Evolutionary conservation across 64 coral and sea anemone species (phyloP).

Genomic region (Anthopleura sola): DNA sequence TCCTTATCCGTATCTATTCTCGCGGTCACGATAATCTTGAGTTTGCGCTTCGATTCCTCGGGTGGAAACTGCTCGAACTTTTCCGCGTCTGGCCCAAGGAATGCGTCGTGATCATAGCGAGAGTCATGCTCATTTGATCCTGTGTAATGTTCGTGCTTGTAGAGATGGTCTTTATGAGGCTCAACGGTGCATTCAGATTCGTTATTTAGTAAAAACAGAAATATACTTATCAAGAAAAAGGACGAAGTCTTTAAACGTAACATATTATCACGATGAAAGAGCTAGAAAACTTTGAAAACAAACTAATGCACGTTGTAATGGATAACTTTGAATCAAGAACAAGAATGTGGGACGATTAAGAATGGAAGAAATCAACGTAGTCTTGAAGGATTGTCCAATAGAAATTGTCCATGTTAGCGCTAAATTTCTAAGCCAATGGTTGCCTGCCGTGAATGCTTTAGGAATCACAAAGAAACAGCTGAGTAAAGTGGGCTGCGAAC

Average conservation of each 20-base stretch:
- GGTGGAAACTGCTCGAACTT: slow-evolving; percentile 81
- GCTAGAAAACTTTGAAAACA: background rate
- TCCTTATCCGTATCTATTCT: slow-evolving; percentile 85
- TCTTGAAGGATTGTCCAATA: background rate
- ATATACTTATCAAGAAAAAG: background rate
- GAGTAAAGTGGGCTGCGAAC: background rate
- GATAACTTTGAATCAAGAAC: background rate
- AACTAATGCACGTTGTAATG: background rate
- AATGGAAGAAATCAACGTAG: background rate
- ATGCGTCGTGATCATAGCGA: slow-evolving; percentile 89
- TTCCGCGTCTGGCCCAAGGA: slow-evolving; percentile 85
- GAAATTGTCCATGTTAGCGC: background rate
- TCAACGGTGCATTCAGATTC: slow-evolving; percentile 29
- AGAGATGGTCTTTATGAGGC: slow-evolving; percentile 78
- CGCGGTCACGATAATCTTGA: slow-evolving; percentile 67
- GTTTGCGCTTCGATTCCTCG: slow-evolving; percentile 80
- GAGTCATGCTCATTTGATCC: slow-evolving; percentile 65
- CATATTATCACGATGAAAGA: background rate
- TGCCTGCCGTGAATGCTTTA: background rate
- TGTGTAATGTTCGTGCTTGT: slow-evolving; percentile 76
- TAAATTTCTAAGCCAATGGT: background rate
- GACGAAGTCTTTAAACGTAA: background rate
- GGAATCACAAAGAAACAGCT: background rate
- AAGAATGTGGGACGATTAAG: background rate
- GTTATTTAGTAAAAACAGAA: background rate